These are phyloP conservation scores for Aurelia aurita DNA, from an alignment of 30 jellyfish, hydroid and myxozoan genomes.

Conservation along the genomic window DNA sequence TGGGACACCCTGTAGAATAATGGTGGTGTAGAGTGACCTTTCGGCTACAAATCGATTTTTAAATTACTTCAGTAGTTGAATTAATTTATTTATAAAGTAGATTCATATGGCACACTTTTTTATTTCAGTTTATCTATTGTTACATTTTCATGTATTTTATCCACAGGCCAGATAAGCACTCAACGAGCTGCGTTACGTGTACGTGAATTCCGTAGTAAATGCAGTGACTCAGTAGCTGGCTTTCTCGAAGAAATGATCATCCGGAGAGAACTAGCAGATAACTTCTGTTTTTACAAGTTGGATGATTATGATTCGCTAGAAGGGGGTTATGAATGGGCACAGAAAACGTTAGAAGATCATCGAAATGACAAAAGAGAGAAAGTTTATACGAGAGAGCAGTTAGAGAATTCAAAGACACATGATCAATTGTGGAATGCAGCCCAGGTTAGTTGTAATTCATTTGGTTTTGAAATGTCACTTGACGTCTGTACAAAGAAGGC, in stretches of 20 bases:
- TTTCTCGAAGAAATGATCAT: slow-evolving; percentile 81
- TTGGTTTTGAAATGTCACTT: background rate
- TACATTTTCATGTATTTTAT: background rate
- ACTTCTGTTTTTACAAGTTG: slow-evolving; percentile 70
- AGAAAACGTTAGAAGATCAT: slow-evolving; percentile 79
- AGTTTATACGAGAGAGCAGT: slow-evolving; percentile 53
- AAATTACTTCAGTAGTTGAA: too few relatives aligned
- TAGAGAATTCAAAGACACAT: slow-evolving; percentile 79
- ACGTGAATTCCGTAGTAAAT: slow-evolving; percentile 48
- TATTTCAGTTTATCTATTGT: background rate
- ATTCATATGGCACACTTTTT: background rate
- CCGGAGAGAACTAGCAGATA: slow-evolving; percentile 85
- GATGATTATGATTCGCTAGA: slow-evolving; percentile 66
- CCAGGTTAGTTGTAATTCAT: slow-evolving; percentile 45
- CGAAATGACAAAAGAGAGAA: slow-evolving; percentile 73
- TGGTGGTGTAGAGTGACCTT: too few relatives aligned
- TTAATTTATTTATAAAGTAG: too few relatives aligned
- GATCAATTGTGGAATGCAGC: slow-evolving; percentile 93
- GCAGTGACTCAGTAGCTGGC: slow-evolving; percentile 71
- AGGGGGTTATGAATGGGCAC: slow-evolving; percentile 86
- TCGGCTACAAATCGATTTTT: too few relatives aligned
- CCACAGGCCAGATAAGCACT: slow-evolving; percentile 76
- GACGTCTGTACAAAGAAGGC: too few relatives aligned
- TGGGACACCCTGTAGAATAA: too few relatives aligned
- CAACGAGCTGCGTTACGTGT: slow-evolving; percentile 83